phyloP scores from a whole-genome alignment of 92 coral and sea anemone genomes.

The Isaurus tuberculatus region DNA sequence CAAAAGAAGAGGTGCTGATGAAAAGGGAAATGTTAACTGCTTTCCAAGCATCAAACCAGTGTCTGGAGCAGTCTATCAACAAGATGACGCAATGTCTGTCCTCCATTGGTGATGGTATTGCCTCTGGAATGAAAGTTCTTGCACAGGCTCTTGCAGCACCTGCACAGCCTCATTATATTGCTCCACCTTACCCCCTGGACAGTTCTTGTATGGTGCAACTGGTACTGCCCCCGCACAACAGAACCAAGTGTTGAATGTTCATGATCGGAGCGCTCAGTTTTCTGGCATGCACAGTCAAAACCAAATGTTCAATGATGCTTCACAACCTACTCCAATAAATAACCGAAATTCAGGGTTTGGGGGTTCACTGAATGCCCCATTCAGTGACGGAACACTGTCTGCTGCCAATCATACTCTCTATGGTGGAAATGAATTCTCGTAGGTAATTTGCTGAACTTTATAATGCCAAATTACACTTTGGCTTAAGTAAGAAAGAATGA shows the following conservation, averaged over 20 bases:
- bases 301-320: constrained; percentile 1
- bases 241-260: constrained; percentile 12
- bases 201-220: constrained; percentile 10
- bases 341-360: constrained; percentile 10
- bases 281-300: constrained; percentile 7
- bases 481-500: constrained; percentile 8
- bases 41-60: not conserved
- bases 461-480: not conserved
- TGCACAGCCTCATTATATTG: not conserved
- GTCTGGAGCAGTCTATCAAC: constrained; percentile 9
- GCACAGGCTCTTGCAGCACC: constrained; percentile 12
- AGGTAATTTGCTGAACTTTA: constrained; percentile 7
- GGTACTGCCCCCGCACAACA: not conserved
- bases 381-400: constrained; percentile 7
- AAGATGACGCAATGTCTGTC: not conserved
- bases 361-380: constrained; percentile 5
- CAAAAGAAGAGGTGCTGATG: constrained; percentile 8
- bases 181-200: constrained; percentile 17
- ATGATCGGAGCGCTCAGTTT: constrained; percentile 14
- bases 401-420: constrained; percentile 10
- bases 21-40: constrained; percentile 3
- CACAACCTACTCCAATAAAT: constrained; percentile 5
- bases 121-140: not conserved
- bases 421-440: constrained; percentile 5
- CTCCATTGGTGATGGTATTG: constrained; percentile 2